These are phyloP conservation scores for Cantharis nigra DNA, from an alignment of 2,888 invertebrate genomes.

Conservation along the genomic window DNA sequence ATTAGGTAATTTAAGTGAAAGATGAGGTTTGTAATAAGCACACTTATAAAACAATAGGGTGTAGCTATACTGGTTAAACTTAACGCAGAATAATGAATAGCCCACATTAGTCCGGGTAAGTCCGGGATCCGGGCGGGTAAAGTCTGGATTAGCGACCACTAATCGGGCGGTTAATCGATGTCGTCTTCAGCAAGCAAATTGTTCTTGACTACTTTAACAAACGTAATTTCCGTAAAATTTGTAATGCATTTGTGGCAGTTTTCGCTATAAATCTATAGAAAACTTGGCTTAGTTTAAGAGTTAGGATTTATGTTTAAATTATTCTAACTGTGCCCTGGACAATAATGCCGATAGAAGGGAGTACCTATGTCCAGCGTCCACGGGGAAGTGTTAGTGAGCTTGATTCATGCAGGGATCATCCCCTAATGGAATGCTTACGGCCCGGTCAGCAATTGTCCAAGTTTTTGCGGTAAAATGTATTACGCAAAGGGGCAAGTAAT, in stretches of 20 bases:
- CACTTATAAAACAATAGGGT: constrained; percentile 37
- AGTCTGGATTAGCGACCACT: constrained; percentile 45
- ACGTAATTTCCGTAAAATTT: constrained; percentile 4
- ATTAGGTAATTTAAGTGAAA: constrained; percentile 29
- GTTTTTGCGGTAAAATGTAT: constrained; percentile 31
- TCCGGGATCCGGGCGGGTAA: constrained; percentile 40
- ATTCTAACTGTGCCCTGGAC: constrained; percentile 51
- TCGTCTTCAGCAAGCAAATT: constrained; percentile 33
- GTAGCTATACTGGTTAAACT: constrained; percentile 34
- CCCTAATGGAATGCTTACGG: constrained; percentile 53
- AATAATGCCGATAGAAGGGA: constrained; percentile 48
- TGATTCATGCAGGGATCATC: constrained; percentile 52
- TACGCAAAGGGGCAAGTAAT: constrained; percentile 21
- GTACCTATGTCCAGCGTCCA: constrained; percentile 41
- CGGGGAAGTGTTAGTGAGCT: constrained; percentile 45
- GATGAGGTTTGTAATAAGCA: constrained; percentile 32
- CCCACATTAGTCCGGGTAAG: constrained; percentile 45
- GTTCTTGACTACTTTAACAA: constrained; percentile 16
- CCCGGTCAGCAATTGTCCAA: constrained; percentile 51
- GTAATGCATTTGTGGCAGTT: not conserved
- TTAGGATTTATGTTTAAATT: constrained; percentile 50
- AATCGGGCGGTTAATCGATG: constrained; percentile 49
- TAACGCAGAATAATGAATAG: constrained; percentile 41
- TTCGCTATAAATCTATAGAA: not conserved
- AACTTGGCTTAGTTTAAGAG: constrained; percentile 13